These are phyloP conservation scores for Paracanthobrama guichenoti DNA, from an alignment of 2,113 vertebrate genomes.

Conservation along the genomic window DNA sequence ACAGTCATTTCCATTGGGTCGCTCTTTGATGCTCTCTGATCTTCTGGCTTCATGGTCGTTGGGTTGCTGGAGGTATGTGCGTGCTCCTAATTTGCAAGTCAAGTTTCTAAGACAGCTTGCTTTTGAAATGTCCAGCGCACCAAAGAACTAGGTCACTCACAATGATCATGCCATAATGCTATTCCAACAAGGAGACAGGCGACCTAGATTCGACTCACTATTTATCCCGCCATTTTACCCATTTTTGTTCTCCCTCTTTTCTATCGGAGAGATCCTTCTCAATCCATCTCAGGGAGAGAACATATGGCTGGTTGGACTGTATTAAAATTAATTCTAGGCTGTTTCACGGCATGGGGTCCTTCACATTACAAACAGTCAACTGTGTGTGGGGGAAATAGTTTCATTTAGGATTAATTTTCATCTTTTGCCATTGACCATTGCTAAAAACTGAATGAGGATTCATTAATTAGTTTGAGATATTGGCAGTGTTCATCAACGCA, in stretches of 20 bases:
- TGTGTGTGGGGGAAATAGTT: background rate
- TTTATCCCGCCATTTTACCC: conserved; percentile 70
- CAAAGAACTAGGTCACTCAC: conserved; percentile 66
- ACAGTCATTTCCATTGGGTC: background rate
- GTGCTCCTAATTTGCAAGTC: conserved; percentile 20
- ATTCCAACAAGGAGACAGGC: conserved; percentile 66
- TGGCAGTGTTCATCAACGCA: conserved; percentile 2
- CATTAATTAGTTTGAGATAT: conserved; percentile 6
- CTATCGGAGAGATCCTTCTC: conserved; percentile 61
- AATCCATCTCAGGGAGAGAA: background rate
- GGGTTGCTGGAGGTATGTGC: conserved; percentile 21
- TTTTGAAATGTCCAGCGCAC: conserved; percentile 69
- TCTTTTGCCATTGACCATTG: conserved; percentile 16
- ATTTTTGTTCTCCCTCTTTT: background rate
- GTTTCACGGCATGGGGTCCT: conserved; percentile 2
- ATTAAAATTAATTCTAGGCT: conserved; percentile 1
- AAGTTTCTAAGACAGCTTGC: conserved; percentile 58
- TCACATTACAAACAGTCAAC: background rate
- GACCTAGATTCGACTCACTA: conserved; percentile 64
- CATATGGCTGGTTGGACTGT: conserved; percentile 16
- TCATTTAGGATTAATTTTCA: conserved; percentile 8
- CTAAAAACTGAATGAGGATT: background rate
- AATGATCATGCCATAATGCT: conserved; percentile 56
- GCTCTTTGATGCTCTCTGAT: background rate
- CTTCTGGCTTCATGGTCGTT: conserved; percentile 11